These are phyloP conservation scores for Himalopsyche tibetana DNA, from an alignment of 2,888 invertebrate genomes.

Conservation along the genomic window DNA sequence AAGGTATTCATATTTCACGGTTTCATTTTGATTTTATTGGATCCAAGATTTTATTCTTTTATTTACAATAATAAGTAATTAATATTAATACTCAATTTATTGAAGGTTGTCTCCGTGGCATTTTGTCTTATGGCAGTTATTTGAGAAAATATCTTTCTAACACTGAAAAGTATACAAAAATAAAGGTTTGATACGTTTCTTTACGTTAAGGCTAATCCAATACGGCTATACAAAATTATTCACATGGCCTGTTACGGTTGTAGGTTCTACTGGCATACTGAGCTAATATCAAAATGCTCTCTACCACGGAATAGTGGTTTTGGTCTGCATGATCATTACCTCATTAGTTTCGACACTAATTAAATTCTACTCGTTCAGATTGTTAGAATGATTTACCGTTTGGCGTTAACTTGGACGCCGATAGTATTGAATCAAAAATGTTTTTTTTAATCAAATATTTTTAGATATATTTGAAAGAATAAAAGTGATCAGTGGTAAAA, in stretches of 20 bases:
- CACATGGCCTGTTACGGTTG: conserved; percentile 48
- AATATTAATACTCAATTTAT: too few relatives aligned
- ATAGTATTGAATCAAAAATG: not conserved
- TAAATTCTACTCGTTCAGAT: conserved; percentile 37
- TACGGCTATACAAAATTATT: not conserved
- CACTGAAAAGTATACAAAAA: too few relatives aligned
- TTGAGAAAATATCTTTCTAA: too few relatives aligned
- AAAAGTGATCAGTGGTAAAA: too few relatives aligned
- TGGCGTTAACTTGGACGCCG: not conserved
- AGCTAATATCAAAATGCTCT: conserved; percentile 32
- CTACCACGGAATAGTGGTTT: conserved; percentile 48
- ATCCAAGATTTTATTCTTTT: too few relatives aligned
- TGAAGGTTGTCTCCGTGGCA: too few relatives aligned
- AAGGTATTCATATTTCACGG: too few relatives aligned
- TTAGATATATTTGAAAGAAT: not conserved
- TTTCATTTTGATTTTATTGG: too few relatives aligned
- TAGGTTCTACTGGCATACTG: conserved; percentile 50
- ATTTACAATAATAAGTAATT: too few relatives aligned
- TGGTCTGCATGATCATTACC: conserved; percentile 50
- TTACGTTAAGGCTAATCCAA: too few relatives aligned
- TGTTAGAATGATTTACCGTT: conserved; percentile 10
- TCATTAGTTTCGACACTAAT: conserved; percentile 55
- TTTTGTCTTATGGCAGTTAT: too few relatives aligned
- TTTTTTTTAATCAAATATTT: not conserved
- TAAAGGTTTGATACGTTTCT: too few relatives aligned